A percentile compares a stretch with the other conserved stretches of the same genome.
Conservation (phyloP, 2,888 invertebrate genomes). For the Ichneumoninae sp. region DNA sequence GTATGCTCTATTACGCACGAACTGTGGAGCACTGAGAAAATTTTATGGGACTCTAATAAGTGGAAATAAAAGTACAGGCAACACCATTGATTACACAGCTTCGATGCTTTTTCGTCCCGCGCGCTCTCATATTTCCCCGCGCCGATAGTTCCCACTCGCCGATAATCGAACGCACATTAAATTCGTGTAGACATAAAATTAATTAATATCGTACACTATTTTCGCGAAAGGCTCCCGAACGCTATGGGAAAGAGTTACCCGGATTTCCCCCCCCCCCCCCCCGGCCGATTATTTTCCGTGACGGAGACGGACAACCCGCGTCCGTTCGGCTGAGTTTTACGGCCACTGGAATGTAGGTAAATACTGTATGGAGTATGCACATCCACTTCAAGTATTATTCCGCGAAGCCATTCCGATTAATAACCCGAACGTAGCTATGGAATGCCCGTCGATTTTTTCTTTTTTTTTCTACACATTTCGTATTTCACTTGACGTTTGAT, state of each 20-base stretch:
- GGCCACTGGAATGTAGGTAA: slow-evolving; percentile 32
- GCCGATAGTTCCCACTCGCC: slow-evolving; percentile 7
- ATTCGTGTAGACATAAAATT: slow-evolving; percentile 37
- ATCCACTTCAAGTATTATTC: slow-evolving; percentile 21
- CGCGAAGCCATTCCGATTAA: slow-evolving; percentile 6
- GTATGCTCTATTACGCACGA: slow-evolving; percentile 28
- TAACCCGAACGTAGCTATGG: not conserved
- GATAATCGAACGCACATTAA: not conserved
- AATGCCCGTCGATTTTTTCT: not conserved
- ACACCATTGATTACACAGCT: slow-evolving; percentile 61
- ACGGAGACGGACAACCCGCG: slow-evolving; percentile 25
- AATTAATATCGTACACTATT: slow-evolving; percentile 50
- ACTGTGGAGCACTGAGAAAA: slow-evolving; percentile 20
- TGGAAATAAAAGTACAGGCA: slow-evolving; percentile 62
- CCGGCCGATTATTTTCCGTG: slow-evolving; percentile 51
- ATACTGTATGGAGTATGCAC: slow-evolving; percentile 17
- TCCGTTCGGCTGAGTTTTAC: not conserved
- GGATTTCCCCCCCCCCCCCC: slow-evolving; percentile 26
- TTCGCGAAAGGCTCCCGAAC: slow-evolving; percentile 34
- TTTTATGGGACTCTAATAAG: slow-evolving; percentile 70
- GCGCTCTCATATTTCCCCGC: slow-evolving; percentile 52
- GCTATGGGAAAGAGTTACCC: slow-evolving; percentile 21
- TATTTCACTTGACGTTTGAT: not conserved
- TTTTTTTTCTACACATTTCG: not conserved
- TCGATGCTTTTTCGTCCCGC: slow-evolving; percentile 44